Conservation (phyloP, 2,113 vertebrate genomes). For the Cyprinodon variegatus region DNA sequence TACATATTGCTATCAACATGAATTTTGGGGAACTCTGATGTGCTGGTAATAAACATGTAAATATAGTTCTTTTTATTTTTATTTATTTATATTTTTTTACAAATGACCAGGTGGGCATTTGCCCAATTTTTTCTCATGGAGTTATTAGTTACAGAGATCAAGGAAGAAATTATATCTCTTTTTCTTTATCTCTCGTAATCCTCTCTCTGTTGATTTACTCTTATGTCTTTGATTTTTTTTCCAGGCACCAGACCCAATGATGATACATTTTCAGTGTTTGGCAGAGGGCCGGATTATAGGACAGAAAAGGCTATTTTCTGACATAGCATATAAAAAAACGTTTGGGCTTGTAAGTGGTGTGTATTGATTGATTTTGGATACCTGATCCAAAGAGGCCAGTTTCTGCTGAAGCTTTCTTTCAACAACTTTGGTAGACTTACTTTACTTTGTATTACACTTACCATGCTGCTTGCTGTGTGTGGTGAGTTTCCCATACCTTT, state of each 20-base stretch:
- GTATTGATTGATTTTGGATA: not conserved
- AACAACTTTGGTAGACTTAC: too few relatives aligned
- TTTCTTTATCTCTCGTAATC: constrained; percentile 11
- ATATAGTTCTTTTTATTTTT: not conserved
- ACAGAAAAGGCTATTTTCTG: not conserved
- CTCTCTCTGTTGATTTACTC: not conserved
- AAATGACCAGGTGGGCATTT: constrained; percentile 24
- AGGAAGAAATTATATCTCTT: constrained; percentile 33
- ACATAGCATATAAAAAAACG: not conserved
- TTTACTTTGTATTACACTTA: too few relatives aligned
- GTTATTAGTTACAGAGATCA: constrained; percentile 44
- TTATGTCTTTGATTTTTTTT: too few relatives aligned
- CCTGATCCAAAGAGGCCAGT: not conserved
- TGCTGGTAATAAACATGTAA: not conserved
- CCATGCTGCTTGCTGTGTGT: too few relatives aligned
- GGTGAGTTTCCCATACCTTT: too few relatives aligned
- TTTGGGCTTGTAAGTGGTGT: too few relatives aligned
- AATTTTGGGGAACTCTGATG: constrained; percentile 13
- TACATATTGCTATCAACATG: constrained; percentile 3
- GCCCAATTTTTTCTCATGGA: constrained; percentile 35
- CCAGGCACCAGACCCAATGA: too few relatives aligned
- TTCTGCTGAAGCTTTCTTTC: not conserved
- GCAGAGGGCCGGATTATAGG: not conserved
- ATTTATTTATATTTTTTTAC: not conserved
- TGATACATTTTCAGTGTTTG: too few relatives aligned